phyloP scores from a whole-genome alignment of 1,140 invertebrate genomes.

The Venustaconcha ellipsiformis region DNA sequence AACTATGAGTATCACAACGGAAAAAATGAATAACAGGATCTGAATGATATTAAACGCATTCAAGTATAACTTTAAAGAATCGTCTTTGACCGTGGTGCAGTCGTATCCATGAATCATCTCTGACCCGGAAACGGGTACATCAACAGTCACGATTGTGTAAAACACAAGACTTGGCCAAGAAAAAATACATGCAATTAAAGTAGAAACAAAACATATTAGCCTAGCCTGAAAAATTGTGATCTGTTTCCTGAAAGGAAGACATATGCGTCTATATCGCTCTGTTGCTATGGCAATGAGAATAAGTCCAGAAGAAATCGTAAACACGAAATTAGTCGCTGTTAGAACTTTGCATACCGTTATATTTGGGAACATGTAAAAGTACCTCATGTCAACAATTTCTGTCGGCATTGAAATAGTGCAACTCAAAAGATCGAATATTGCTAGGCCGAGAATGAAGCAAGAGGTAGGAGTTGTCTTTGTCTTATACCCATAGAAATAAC shows the following conservation, averaged over 20 bases:
- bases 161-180: slow-evolving; percentile 24
- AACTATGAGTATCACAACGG: slow-evolving; percentile 1
- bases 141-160: slow-evolving; percentile 11
- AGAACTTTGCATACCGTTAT: slow-evolving; percentile 33
- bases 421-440: slow-evolving; percentile 48
- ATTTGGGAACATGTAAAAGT: slow-evolving; percentile 35
- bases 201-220: slow-evolving; percentile 9
- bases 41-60: slow-evolving; percentile 14
- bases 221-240: slow-evolving; percentile 11
- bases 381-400: slow-evolving; percentile 43
- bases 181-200: slow-evolving; percentile 1
- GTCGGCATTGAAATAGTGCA: slow-evolving; percentile 51
- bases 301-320: slow-evolving; percentile 34
- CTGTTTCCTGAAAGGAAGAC: slow-evolving; percentile 39
- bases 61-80: slow-evolving; percentile 5
- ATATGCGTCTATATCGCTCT: slow-evolving; percentile 47
- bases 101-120: slow-evolving; percentile 4
- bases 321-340: slow-evolving; percentile 32
- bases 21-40: slow-evolving; percentile 5
- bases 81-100: slow-evolving; percentile 13
- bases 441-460: slow-evolving; percentile 40
- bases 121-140: slow-evolving; percentile 3
- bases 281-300: slow-evolving; percentile 39
- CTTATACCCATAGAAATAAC: slow-evolving; percentile 48
- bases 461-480: slow-evolving; percentile 41